These are phyloP conservation scores for Eidolon helvum DNA, from an alignment of 2,113 vertebrate species.

Conservation along the genomic window DNA sequence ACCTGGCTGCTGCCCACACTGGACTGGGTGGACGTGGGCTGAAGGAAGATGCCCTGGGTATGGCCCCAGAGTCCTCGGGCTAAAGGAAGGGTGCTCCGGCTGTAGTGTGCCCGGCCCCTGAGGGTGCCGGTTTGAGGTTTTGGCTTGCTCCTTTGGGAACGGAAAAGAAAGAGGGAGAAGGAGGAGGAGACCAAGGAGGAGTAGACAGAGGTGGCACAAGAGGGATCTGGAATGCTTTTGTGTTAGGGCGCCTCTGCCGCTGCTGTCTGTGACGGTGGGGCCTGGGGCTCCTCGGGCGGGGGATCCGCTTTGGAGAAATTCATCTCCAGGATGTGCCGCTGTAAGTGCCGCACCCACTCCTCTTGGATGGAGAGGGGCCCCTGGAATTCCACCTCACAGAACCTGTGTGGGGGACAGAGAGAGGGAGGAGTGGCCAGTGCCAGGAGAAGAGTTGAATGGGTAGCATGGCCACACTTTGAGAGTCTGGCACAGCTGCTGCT, in stretches of 20 bases:
- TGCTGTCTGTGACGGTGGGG: slow-evolving; percentile 75
- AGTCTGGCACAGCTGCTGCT: not conserved
- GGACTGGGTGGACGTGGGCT: not conserved
- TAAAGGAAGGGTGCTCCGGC: slow-evolving; percentile 55
- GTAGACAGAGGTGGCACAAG: slow-evolving; percentile 46
- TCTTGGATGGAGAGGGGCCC: slow-evolving; percentile 97
- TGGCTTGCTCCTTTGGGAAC: slow-evolving; percentile 80
- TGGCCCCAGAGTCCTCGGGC: slow-evolving; percentile 60
- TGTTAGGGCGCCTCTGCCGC: slow-evolving; percentile 75
- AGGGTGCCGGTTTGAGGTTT: slow-evolving; percentile 76
- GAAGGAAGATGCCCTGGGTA: slow-evolving; percentile 53
- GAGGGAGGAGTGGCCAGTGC: not conserved
- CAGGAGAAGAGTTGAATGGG: not conserved
- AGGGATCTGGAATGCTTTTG: slow-evolving; percentile 72
- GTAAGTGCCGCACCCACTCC: slow-evolving; percentile 96
- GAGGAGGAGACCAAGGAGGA: not conserved
- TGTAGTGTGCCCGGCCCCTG: slow-evolving; percentile 75
- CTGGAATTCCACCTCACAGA: slow-evolving; percentile 97
- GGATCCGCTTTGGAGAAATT: slow-evolving; percentile 91
- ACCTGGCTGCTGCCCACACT: not conserved
- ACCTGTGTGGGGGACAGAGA: slow-evolving; percentile 82
- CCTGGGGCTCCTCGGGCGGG: slow-evolving; percentile 77
- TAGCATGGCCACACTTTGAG: not conserved
- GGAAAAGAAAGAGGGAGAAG: slow-evolving; percentile 55
- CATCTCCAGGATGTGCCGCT: slow-evolving; percentile 96